These are phyloP conservation scores for Antheraea yamamai DNA, from an alignment of 2,888 invertebrate genomes.

Conservation along the genomic window DNA sequence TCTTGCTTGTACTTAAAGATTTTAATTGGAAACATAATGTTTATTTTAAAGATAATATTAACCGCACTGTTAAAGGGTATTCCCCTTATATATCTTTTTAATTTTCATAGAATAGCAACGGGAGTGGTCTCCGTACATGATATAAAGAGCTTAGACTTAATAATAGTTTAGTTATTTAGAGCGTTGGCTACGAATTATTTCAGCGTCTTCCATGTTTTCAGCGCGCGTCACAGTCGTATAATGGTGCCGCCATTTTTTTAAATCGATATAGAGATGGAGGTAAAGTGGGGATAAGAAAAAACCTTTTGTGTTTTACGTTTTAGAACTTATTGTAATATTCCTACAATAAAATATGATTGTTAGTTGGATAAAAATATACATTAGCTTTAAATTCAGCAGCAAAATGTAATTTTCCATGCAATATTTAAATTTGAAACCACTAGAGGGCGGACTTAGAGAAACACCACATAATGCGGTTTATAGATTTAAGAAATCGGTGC, in stretches of 20 bases:
- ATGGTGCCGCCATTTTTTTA: constrained; percentile 25
- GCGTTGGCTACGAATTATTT: constrained; percentile 82
- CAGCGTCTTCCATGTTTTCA: constrained; percentile 71
- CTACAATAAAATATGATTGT: not conserved
- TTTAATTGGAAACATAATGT: not conserved
- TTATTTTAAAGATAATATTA: not conserved
- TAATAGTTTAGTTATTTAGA: constrained; percentile 57
- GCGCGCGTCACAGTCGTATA: constrained; percentile 46
- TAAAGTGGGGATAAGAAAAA: constrained; percentile 7
- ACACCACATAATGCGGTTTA: not conserved
- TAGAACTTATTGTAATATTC: not conserved
- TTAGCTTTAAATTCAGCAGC: not conserved
- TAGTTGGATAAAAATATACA: not conserved
- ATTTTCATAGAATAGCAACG: constrained; percentile 20
- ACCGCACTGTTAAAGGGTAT: constrained; percentile 18
- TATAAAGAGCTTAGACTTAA: constrained; percentile 58
- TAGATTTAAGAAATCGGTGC: not conserved
- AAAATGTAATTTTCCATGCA: not conserved
- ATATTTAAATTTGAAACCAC: not conserved
- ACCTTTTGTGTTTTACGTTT: not conserved
- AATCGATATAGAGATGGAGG: constrained; percentile 23
- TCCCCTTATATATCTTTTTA: constrained; percentile 16
- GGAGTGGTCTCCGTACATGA: constrained; percentile 46
- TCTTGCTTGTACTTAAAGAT: not conserved
- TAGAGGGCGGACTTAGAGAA: not conserved